These are phyloP conservation scores for Lophura nycthemera DNA, from an alignment of 2,113 vertebrate genomes.

Conservation along the genomic window DNA sequence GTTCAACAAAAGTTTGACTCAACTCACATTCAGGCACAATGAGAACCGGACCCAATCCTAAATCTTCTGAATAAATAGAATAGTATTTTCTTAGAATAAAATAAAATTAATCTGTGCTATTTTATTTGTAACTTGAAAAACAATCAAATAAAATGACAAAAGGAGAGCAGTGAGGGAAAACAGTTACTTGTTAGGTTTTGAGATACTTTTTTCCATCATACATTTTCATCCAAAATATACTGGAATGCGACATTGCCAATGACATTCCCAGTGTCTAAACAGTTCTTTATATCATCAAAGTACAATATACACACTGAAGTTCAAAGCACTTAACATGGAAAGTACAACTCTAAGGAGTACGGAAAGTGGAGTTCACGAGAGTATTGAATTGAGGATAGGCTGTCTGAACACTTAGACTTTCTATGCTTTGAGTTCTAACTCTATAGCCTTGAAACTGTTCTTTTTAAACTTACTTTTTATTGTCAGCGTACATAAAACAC, in stretches of 20 bases:
- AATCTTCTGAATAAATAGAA: conserved; percentile 28
- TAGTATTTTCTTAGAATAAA: conserved; percentile 37
- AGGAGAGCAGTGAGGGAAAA: conserved; percentile 19
- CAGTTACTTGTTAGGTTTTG: neutral
- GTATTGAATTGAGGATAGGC: neutral
- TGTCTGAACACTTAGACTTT: neutral
- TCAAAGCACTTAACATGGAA: neutral
- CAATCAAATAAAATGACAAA: conserved; percentile 23
- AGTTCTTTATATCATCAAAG: conserved; percentile 13
- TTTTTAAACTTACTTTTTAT: neutral
- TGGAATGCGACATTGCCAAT: neutral
- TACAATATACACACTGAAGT: neutral
- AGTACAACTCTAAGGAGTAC: neutral
- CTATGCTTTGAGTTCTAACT: neutral
- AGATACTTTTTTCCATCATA: conserved; percentile 20
- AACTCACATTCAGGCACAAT: conserved; percentile 7
- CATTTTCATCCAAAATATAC: conserved; percentile 38
- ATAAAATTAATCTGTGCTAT: conserved; percentile 47
- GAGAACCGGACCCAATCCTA: conserved; percentile 9
- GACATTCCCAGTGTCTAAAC: conserved; percentile 7
- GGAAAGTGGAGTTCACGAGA: neutral
- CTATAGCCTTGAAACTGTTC: neutral
- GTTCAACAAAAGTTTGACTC: conserved; percentile 53
- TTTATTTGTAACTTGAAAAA: conserved; percentile 41
- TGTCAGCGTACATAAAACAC: neutral